Percentiles rank a stretch among this genome's conserved stretches.
These are phyloP conservation scores for Ctenodactylus gundi DNA, from an alignment of 2,113 vertebrate species.

Conservation along the genomic window DNA sequence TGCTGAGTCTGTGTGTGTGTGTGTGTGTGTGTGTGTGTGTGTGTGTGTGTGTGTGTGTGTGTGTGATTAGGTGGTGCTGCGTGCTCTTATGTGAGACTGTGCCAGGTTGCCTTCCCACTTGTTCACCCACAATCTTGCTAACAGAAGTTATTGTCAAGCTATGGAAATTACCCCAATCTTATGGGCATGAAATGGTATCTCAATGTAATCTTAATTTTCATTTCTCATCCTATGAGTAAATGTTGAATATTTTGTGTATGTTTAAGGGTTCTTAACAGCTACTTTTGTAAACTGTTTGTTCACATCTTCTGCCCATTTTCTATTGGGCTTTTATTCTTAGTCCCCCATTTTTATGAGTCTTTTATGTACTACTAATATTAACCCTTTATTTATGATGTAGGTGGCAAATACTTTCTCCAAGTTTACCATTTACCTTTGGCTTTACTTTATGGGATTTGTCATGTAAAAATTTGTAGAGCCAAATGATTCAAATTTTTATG, in stretches of 20 bases:
- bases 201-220: neutral
- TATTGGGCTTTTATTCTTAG: neutral
- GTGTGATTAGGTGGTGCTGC: neutral
- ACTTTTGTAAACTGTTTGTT: neutral
- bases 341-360: neutral
- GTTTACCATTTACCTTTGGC: neutral
- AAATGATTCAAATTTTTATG: neutral
- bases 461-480: neutral
- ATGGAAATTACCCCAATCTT: neutral
- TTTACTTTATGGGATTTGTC: neutral
- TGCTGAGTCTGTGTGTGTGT: too few relatives aligned
- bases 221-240: neutral
- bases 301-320: neutral
- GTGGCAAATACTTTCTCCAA: neutral
- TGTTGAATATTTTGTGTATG: neutral
- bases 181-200: neutral
- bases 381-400: neutral
- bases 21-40: too few relatives aligned
- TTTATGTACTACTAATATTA: neutral
- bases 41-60: too few relatives aligned
- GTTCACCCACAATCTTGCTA: neutral
- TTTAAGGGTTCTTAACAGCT: neutral
- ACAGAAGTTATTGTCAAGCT: neutral
- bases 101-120: neutral
- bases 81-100: fast-evolving